phyloP scores from a whole-genome alignment of 2,888 invertebrate genomes.

The Microchrysa polita region DNA sequence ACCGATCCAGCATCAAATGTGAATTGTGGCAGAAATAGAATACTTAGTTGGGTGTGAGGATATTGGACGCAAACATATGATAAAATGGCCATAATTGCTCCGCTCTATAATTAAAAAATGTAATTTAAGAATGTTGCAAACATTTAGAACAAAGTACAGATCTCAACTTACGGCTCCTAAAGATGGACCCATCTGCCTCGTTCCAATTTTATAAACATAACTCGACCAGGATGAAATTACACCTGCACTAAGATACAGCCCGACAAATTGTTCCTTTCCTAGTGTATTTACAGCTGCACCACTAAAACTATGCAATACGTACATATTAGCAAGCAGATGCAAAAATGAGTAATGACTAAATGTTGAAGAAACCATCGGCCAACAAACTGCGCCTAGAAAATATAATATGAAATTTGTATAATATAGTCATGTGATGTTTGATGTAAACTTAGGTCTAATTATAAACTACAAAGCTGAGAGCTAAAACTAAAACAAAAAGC shows the following conservation, averaged over 20 bases:
- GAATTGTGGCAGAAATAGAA: slow-evolving; percentile 89
- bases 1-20: slow-evolving; percentile 88
- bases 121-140: slow-evolving; percentile 40
- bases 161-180: slow-evolving; percentile 86
- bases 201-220: slow-evolving; percentile 78
- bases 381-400: slow-evolving; percentile 73
- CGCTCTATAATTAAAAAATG: slow-evolving; percentile 74
- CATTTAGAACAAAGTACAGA: slow-evolving; percentile 42
- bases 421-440: too few relatives aligned
- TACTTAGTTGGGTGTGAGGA: slow-evolving; percentile 87
- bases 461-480: too few relatives aligned
- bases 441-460: too few relatives aligned
- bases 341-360: slow-evolving; percentile 91
- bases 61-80: slow-evolving; percentile 87
- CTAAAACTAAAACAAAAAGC: too few relatives aligned
- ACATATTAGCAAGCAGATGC: slow-evolving; percentile 95
- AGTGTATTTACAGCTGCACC: slow-evolving; percentile 72
- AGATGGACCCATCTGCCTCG: slow-evolving; percentile 78
- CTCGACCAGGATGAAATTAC: slow-evolving; percentile 88
- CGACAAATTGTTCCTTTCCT: slow-evolving; percentile 92
- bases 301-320: slow-evolving; percentile 86
- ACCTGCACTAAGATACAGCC: slow-evolving; percentile 88
- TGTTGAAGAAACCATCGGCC: slow-evolving; percentile 92
- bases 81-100: slow-evolving; percentile 92
- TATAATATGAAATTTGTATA: slow-evolving; percentile 10